Conservation (phyloP, 2,888 invertebrate genomes). For the Allolobophora icterica region DNA sequence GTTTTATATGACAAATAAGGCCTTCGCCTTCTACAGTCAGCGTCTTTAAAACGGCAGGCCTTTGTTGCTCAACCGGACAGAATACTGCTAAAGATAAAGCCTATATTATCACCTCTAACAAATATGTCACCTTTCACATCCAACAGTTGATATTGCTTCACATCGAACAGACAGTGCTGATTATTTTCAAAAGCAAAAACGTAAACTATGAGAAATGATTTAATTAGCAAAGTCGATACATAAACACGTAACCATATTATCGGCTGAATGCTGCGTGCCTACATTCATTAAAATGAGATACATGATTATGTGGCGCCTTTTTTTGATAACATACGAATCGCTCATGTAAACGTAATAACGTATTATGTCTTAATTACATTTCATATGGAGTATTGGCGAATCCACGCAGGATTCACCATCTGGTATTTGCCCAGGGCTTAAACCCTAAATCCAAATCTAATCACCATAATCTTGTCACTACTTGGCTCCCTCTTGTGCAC, state of each 20-base stretch:
- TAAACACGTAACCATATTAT: background rate
- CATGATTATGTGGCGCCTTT: background rate
- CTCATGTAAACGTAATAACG: background rate
- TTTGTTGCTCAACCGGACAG: slow-evolving; percentile 6
- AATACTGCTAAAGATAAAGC: background rate
- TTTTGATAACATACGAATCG: background rate
- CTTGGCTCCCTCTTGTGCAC: no score
- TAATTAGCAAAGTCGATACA: background rate
- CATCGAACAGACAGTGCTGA: background rate
- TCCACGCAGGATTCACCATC: no score
- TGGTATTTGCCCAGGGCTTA: no score
- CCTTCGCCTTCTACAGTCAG: background rate
- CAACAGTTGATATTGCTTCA: background rate
- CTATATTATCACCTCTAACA: background rate
- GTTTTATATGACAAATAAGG: background rate
- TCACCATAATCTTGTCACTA: no score
- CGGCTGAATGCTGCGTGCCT: slow-evolving; percentile 1
- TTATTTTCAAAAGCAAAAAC: slow-evolving; percentile 8
- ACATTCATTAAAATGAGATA: background rate
- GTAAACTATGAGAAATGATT: background rate
- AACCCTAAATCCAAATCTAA: no score
- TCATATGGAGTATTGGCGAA: no score
- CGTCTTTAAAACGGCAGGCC: background rate
- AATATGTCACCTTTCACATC: background rate
- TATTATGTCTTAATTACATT: no score